Conservation (phyloP, 2,113 vertebrate genomes). For the Pongo abelii region DNA sequence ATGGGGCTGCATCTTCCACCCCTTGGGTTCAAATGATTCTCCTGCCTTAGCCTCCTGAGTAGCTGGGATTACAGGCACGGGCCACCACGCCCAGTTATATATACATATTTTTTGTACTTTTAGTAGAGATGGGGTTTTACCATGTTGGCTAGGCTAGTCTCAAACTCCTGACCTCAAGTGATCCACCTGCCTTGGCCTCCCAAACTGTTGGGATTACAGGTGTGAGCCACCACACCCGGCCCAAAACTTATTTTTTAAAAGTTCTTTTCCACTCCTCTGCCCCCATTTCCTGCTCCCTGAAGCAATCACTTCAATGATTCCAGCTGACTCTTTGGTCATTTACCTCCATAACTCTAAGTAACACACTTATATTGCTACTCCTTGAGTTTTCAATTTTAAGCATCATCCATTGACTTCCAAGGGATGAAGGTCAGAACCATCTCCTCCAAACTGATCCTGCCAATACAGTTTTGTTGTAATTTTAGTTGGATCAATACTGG, state of each 20-base stretch:
- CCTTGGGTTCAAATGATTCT: neutral
- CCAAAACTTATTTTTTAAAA: neutral
- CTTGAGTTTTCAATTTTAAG: neutral
- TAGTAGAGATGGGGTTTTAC: neutral
- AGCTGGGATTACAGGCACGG: neutral
- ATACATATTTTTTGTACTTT: neutral
- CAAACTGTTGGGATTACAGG: neutral
- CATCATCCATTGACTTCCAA: neutral
- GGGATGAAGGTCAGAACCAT: neutral
- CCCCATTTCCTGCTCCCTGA: neutral
- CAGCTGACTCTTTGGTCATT: neutral
- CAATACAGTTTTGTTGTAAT: neutral
- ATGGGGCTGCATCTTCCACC: neutral
- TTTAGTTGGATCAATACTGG: neutral
- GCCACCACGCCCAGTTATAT: neutral
- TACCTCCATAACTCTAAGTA: neutral
- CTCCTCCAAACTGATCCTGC: neutral
- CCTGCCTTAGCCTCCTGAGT: neutral
- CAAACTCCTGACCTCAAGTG: neutral
- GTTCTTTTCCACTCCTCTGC: neutral
- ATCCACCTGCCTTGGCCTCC: neutral
- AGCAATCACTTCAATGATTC: neutral
- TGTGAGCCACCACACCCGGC: neutral
- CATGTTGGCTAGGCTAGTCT: neutral
- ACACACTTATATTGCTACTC: neutral